Conservation (phyloP, 2,113 vertebrate genomes). For the Sisor rabdophorus region DNA sequence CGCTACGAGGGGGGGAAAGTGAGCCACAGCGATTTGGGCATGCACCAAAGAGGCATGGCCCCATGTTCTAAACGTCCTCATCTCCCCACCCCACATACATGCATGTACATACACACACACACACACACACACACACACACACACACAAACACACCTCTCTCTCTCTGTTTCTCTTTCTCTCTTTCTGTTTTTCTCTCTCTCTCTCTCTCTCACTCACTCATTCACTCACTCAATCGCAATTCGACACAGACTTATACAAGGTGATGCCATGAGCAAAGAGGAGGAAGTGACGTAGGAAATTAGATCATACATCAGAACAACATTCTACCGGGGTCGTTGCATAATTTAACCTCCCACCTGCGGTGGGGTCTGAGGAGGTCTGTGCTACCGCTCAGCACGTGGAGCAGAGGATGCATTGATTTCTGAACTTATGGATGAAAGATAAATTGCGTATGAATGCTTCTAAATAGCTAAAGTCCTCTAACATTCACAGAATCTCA, state of each 20-base stretch:
- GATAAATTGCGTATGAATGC: conserved; percentile 62
- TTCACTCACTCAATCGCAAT: conserved; percentile 35
- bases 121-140: conserved; percentile 33
- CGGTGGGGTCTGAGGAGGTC: conserved; percentile 66
- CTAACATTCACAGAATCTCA: conserved; percentile 64
- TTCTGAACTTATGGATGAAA: conserved; percentile 50
- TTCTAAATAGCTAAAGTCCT: conserved; percentile 66
- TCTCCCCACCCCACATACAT: conserved; percentile 45
- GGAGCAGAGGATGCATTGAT: conserved; percentile 55
- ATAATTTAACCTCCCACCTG: conserved; percentile 71
- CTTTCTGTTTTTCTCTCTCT: conserved; percentile 23
- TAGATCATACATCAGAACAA: conserved; percentile 70
- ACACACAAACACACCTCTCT: conserved; percentile 16
- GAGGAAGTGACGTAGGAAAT: conserved; percentile 62
- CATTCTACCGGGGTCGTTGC: conserved; percentile 77
- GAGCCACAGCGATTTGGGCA: conserved; percentile 68
- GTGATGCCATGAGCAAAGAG: conserved; percentile 42
- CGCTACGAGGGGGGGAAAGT: conserved; percentile 78
- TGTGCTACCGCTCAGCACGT: conserved; percentile 59
- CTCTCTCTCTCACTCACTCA: conserved; percentile 22
- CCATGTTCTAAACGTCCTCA: conserved; percentile 68
- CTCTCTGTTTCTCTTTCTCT: conserved; percentile 29
- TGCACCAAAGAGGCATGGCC: conserved; percentile 67
- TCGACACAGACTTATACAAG: conserved; percentile 50
- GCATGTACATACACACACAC: conserved; percentile 33